These are phyloP conservation scores for Cyprinodon tularosa DNA, from an alignment of 2,113 vertebrate species.

Conservation along the genomic window DNA sequence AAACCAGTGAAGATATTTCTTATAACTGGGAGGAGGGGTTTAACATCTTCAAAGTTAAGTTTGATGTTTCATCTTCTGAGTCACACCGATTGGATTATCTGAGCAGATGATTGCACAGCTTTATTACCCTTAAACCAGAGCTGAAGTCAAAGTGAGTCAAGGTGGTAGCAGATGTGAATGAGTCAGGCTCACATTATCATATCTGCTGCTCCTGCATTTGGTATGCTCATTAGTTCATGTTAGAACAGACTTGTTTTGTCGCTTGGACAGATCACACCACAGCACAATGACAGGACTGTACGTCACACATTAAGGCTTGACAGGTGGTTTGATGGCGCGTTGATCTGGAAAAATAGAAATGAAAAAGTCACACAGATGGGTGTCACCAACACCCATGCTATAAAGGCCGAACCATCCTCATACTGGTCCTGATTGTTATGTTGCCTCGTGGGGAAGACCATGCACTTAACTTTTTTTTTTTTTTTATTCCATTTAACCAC, in stretches of 20 bases:
- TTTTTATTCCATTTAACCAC: not conserved
- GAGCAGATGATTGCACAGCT: not conserved
- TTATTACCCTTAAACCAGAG: slow-evolving; percentile 24
- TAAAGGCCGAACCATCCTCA: slow-evolving; percentile 1
- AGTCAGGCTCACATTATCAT: slow-evolving; percentile 58
- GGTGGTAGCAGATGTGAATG: slow-evolving; percentile 40
- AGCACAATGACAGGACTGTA: slow-evolving; percentile 2
- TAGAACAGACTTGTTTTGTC: slow-evolving; percentile 36
- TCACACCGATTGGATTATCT: slow-evolving; percentile 8
- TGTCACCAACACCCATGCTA: not conserved
- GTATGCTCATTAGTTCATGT: slow-evolving; percentile 47
- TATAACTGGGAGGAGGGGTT: not conserved
- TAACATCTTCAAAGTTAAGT: not conserved
- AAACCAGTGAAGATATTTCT: not conserved
- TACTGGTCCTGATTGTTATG: not conserved
- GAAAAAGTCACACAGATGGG: not conserved
- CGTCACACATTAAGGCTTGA: slow-evolving; percentile 37
- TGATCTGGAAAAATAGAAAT: slow-evolving; percentile 25
- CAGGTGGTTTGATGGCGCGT: slow-evolving; percentile 7
- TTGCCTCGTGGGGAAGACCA: not conserved
- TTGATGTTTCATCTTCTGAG: not conserved
- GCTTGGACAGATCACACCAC: slow-evolving; percentile 22
- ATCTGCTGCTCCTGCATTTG: slow-evolving; percentile 47
- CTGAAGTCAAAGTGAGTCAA: slow-evolving; percentile 30
- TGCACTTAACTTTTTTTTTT: not conserved